phyloP scores from a whole-genome alignment of 2,113 vertebrate species.

The Uria aalge region DNA sequence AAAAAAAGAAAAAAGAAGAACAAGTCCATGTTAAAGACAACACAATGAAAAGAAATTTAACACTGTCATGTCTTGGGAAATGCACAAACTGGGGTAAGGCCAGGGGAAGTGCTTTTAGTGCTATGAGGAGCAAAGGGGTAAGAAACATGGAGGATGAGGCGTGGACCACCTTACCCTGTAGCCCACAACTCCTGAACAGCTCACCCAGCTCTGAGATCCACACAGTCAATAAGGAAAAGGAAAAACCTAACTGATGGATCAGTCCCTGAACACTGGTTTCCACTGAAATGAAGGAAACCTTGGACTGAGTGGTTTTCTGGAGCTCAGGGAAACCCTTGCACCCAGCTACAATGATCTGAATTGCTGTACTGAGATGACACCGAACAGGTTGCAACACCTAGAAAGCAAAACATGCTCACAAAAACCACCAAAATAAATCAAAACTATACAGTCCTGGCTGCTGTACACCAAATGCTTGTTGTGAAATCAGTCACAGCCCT shows the following conservation, averaged over 20 bases:
- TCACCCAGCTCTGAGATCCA: background rate
- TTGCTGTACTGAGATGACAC: background rate
- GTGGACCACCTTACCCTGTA: accelerated
- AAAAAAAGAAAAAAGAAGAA: background rate
- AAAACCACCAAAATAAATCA: accelerated
- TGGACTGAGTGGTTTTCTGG: background rate
- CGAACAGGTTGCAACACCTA: accelerated
- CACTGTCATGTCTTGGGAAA: background rate
- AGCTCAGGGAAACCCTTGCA: background rate
- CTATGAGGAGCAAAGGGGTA: background rate
- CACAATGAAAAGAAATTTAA: background rate
- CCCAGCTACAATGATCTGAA: background rate
- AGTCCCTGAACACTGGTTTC: accelerated
- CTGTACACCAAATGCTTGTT: accelerated
- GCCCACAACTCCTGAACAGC: background rate
- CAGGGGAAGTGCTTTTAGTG: background rate
- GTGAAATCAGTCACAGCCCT: accelerated
- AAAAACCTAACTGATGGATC: background rate
- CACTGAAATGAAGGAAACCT: accelerated
- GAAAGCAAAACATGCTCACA: background rate
- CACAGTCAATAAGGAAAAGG: background rate
- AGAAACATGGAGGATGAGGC: accelerated
- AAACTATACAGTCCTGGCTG: background rate
- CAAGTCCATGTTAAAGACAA: background rate
- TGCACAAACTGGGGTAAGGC: background rate